Conservation (phyloP, 2,113 vertebrate genomes). For the Delphinus delphis region DNA sequence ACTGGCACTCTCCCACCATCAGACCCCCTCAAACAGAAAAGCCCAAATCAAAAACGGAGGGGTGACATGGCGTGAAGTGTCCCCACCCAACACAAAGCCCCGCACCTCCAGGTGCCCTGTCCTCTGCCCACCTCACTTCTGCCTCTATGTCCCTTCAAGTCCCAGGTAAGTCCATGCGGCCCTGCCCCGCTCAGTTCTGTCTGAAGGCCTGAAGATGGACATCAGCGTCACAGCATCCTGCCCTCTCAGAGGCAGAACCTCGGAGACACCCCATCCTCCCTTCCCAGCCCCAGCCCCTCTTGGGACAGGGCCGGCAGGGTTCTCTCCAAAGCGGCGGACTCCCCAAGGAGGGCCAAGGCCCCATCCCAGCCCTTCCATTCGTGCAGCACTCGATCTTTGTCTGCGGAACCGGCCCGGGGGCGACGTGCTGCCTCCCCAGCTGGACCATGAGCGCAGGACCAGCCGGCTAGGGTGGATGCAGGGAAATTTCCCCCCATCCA, state of each 20-base stretch:
- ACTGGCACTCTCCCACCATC: neutral
- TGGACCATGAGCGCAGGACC: neutral
- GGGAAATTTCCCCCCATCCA: neutral
- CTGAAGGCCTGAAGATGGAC: neutral
- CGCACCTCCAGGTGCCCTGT: neutral
- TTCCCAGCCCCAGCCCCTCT: neutral
- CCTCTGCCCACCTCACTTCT: neutral
- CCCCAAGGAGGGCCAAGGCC: neutral
- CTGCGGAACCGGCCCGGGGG: neutral
- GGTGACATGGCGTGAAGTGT: neutral
- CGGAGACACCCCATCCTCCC: neutral
- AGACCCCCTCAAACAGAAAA: neutral
- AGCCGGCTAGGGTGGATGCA: neutral
- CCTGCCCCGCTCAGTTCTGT: neutral
- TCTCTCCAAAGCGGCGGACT: neutral
- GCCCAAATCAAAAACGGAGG: neutral
- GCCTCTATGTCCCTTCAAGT: neutral
- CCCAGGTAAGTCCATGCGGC: neutral
- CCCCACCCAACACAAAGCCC: constrained; percentile 1
- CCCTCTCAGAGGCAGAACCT: neutral
- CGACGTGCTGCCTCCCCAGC: neutral
- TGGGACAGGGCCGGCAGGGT: neutral
- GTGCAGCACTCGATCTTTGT: constrained; percentile 61
- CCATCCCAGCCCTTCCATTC: neutral
- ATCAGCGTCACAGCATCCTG: neutral